A percentile compares a stretch with the other conserved stretches of the same genome.
phyloP scores from a whole-genome alignment of 2,888 invertebrate genomes.

The Rhagium mordax region DNA sequence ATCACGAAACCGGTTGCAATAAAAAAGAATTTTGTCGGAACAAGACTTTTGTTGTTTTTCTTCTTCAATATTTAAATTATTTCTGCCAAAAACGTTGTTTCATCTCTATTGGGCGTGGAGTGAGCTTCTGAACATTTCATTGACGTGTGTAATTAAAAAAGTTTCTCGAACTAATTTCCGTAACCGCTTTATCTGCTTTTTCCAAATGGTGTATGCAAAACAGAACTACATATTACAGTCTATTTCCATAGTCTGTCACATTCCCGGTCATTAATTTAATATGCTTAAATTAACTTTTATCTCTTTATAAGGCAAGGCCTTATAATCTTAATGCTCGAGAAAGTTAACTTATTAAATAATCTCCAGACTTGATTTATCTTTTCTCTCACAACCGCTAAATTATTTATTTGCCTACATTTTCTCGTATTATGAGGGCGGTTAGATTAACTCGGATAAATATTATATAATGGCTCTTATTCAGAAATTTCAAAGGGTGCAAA shows the following conservation, averaged over 20 bases:
- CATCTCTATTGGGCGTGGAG: not conserved
- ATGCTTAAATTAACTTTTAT: constrained; percentile 24
- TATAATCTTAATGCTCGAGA: constrained; percentile 5
- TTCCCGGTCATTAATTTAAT: constrained; percentile 27
- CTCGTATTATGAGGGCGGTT: constrained; percentile 12
- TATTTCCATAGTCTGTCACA: constrained; percentile 10
- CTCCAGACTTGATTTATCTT: constrained; percentile 24
- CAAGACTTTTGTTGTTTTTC: too few species aligned
- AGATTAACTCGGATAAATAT: constrained; percentile 11
- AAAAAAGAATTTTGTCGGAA: too few species aligned
- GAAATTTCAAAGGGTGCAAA: constrained; percentile 2
- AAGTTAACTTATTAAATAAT: constrained; percentile 30
- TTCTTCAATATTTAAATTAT: too few species aligned
- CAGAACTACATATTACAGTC: constrained; percentile 8
- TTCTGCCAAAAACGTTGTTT: too few species aligned
- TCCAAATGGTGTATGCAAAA: not conserved
- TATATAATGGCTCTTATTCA: not conserved
- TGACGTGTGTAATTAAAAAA: not conserved
- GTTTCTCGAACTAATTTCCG: not conserved
- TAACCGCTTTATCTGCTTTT: not conserved
- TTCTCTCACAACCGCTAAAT: constrained; percentile 26
- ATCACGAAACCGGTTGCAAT: too few species aligned
- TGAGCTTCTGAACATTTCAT: not conserved
- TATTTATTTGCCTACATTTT: constrained; percentile 28
- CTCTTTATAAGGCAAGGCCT: constrained; percentile 21